phyloP scores from a whole-genome alignment of 2,113 vertebrate genomes.

The Glaucomys volans region DNA sequence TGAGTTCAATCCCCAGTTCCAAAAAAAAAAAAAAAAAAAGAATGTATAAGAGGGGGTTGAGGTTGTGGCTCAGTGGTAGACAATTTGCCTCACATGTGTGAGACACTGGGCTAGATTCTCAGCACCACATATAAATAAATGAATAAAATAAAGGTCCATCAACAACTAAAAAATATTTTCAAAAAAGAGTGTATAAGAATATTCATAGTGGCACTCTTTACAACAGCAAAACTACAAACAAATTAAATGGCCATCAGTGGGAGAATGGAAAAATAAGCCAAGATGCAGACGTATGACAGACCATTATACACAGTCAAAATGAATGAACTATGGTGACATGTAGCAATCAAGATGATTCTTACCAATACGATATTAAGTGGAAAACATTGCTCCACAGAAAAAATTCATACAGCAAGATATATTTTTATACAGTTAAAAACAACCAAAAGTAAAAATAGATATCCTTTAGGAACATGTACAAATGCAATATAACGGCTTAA shows the following conservation, averaged over 20 bases:
- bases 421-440: slow-evolving; percentile 34
- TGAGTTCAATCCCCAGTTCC: too few relatives aligned
- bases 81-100: too few relatives aligned
- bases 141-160: too few relatives aligned
- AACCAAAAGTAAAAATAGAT: slow-evolving; percentile 1
- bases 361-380: background rate
- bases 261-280: background rate
- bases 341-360: background rate
- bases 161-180: too few relatives aligned
- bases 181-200: background rate
- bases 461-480: background rate
- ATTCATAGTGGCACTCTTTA: background rate
- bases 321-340: background rate
- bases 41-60: too few relatives aligned
- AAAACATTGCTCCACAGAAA: background rate
- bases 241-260: background rate
- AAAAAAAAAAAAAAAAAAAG: too few relatives aligned
- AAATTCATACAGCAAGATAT: background rate
- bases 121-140: too few relatives aligned
- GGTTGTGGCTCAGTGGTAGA: too few relatives aligned
- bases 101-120: too few relatives aligned
- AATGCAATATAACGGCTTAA: background rate
- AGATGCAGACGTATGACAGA: background rate
- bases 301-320: background rate
- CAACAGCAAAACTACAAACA: background rate